phyloP scores from a whole-genome alignment of 2,113 vertebrate species.

The Anolis sagrei region DNA sequence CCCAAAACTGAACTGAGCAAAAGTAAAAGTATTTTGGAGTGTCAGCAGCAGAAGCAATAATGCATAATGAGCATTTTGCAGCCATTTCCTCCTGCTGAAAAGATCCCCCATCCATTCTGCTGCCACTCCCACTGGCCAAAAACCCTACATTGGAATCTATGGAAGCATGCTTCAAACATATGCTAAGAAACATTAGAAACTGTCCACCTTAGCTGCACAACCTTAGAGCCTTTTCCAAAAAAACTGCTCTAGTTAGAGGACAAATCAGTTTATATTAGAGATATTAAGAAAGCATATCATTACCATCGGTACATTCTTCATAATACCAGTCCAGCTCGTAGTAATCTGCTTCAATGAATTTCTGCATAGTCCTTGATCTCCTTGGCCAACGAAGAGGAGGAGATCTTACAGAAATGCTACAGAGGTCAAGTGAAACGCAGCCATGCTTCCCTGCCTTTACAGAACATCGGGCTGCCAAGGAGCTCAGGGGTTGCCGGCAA shows the following conservation, averaged over 20 bases:
- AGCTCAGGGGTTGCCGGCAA: slow-evolving; percentile 35
- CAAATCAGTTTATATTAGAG: background rate
- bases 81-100: slow-evolving; percentile 14
- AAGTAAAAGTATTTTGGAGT: background rate
- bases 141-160: slow-evolving; percentile 48
- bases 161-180: slow-evolving; percentile 2
- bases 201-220: slow-evolving; percentile 1
- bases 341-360: slow-evolving; percentile 97
- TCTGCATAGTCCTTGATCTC: slow-evolving; percentile 92
- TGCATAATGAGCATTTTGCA: background rate
- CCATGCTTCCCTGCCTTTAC: slow-evolving; percentile 75
- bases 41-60: background rate
- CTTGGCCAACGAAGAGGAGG: slow-evolving; percentile 63
- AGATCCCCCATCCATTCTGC: background rate
- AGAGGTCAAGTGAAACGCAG: slow-evolving; percentile 80
- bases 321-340: slow-evolving; percentile 99
- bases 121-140: slow-evolving; percentile 47
- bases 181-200: slow-evolving; percentile 28
- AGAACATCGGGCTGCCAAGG: slow-evolving; percentile 37
- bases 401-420: slow-evolving; percentile 64
- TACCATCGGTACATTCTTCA: slow-evolving; percentile 98
- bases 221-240: background rate
- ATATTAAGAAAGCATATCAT: slow-evolving; percentile 67
- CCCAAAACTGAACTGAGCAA: background rate
- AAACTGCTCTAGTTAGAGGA: slow-evolving; percentile 14